Evolutionary conservation across 2,888 invertebrate species (phyloP), one percentile per base, ranked within the genome.

Genomic region (Auanema sp.): DNA sequence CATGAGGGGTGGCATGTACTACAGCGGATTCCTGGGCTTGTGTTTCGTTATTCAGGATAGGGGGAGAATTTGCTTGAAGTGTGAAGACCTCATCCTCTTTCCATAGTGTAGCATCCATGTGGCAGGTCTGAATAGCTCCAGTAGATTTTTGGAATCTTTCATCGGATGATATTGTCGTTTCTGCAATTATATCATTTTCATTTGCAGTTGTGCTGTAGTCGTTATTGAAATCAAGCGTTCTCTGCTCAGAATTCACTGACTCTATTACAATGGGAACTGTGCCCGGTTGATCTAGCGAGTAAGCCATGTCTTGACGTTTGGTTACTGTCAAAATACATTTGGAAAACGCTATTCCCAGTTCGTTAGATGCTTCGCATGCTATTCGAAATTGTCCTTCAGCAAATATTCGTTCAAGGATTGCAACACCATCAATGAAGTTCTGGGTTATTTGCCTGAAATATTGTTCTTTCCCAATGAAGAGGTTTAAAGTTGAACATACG

Each of bases 371-470:
- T 14, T 49, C 56, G 44, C 66, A 63, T 25, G 16, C 50, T 18
- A 66, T 53, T 1, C 23, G 25, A 21, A 56, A 18, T 5, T 12
- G 24, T 5, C 58, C 55, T 16, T 18, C 25, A 2, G 53, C 11
- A 1, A 49, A 25, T 6, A 2, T 42, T n/a, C 57, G 49, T 23
- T 59, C 51, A 10, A 60, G 42, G 10, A 66, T 60, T 24, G 58
- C 59, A 16, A 66, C 51, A 21, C 66, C 66, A 40, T 66, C 66
- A 41, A 63, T 63, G 40, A 40, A 50, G 4, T 47, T 53, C 40
- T 11, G 47, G 53, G 16, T 1, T 4, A 10, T 25, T 18, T 5
- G 54, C 55, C 40, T 21, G 12, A 24, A 18, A 24, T 14, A 49
- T 11, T 16, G 11, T 12, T 57, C 18, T 10, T 49, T 18, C 16